phyloP scores from a whole-genome alignment of 2,888 invertebrate genomes.

The Orchesellides sinensis region DNA sequence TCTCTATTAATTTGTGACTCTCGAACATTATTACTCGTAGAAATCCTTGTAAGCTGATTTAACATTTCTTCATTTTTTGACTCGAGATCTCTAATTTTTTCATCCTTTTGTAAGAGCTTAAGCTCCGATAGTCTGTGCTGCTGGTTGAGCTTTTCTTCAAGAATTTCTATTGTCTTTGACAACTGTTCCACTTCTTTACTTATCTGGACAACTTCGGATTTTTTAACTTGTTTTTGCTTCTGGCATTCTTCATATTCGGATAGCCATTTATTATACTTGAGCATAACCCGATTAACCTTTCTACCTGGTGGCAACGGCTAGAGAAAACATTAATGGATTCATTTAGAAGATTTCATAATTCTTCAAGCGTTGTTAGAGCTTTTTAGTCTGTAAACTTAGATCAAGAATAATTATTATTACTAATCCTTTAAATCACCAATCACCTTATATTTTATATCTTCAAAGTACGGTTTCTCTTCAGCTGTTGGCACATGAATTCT shows the following conservation, averaged over 20 bases:
- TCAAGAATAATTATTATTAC: too few relatives aligned
- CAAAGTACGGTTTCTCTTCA: not conserved
- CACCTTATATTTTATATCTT: constrained; percentile 38
- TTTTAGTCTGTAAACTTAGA: too few relatives aligned
- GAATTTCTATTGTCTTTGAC: not conserved
- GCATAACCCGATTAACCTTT: not conserved
- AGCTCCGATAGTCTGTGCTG: not conserved
- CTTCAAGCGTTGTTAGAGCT: too few relatives aligned
- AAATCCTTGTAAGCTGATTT: not conserved
- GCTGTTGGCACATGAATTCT: not conserved
- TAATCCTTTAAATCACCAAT: not conserved
- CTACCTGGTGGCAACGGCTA: not conserved
- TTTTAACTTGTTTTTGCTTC: not conserved
- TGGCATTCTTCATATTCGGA: not conserved
- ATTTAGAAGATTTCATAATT: not conserved
- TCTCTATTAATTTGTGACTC: not conserved
- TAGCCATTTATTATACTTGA: not conserved
- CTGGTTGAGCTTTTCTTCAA: constrained; percentile 9
- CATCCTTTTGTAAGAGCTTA: constrained; percentile 11
- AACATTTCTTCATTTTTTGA: constrained; percentile 1
- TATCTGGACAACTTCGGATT: not conserved
- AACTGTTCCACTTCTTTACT: constrained; percentile 2
- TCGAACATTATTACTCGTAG: constrained; percentile 12
- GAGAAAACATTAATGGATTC: not conserved
- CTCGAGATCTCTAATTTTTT: constrained; percentile 1